phyloP scores from a whole-genome alignment of 2,113 vertebrate species.

The Danio rerio region DNA sequence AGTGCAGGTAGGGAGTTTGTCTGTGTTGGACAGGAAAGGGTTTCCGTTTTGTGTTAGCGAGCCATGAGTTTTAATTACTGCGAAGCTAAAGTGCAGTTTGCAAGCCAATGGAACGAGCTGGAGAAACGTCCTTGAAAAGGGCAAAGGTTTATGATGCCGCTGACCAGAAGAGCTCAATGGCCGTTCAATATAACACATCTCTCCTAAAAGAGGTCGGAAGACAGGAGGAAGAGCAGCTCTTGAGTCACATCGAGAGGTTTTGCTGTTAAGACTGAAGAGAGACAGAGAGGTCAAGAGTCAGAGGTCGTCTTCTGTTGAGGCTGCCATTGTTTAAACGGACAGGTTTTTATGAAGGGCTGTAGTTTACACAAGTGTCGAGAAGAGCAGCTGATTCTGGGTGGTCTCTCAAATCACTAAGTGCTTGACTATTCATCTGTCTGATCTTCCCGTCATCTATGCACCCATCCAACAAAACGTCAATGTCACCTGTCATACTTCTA shows the following conservation, averaged over 20 bases:
- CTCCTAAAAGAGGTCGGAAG: conserved; percentile 11
- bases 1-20: conserved; percentile 20
- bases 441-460: too few species aligned
- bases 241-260: not conserved
- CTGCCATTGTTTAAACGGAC: conserved; percentile 16
- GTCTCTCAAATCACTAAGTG: conserved; percentile 3
- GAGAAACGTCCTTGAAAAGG: not conserved
- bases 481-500: too few species aligned
- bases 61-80: conserved; percentile 38
- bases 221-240: conserved; percentile 5
- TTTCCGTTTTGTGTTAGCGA: conserved; percentile 13
- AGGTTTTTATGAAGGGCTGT: conserved; percentile 6
- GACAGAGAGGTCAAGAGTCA: conserved; percentile 13
- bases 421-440: not conserved
- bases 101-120: not conserved
- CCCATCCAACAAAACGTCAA: too few species aligned
- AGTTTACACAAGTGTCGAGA: not conserved
- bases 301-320: conserved; percentile 7
- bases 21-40: conserved; percentile 16
- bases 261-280: not conserved
- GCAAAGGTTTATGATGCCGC: conserved; percentile 30
- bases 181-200: not conserved
- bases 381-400: conserved; percentile 20
- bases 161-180: not conserved
- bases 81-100: conserved; percentile 28